phyloP scores from a whole-genome alignment of 2,888 invertebrate genomes.

The Erynnis tages region DNA sequence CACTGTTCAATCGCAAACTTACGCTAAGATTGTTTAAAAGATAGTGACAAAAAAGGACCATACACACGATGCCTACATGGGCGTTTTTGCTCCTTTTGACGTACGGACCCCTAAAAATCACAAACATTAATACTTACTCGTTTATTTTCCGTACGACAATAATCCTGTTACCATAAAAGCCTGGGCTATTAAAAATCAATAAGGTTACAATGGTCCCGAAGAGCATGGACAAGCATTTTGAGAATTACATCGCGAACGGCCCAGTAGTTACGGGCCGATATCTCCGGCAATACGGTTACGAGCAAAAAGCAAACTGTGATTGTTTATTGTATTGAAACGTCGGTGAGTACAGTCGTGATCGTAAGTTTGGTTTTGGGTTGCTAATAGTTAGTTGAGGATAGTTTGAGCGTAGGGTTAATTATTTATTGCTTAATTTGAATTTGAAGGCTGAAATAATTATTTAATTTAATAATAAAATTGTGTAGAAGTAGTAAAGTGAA shows the following conservation, averaged over 20 bases:
- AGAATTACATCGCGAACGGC: slow-evolving; percentile 39
- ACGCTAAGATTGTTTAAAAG: too few relatives aligned
- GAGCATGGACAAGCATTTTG: slow-evolving; percentile 30
- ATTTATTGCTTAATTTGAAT: too few relatives aligned
- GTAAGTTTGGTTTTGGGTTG: slow-evolving; percentile 35
- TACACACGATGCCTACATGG: too few relatives aligned
- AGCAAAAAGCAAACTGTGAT: slow-evolving; percentile 64
- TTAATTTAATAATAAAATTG: too few relatives aligned
- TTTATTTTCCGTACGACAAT: slow-evolving; percentile 31
- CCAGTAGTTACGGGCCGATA: slow-evolving; percentile 57
- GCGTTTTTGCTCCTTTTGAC: too few relatives aligned
- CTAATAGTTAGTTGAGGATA: neutral
- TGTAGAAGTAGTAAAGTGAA: too few relatives aligned
- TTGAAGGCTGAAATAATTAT: too few relatives aligned
- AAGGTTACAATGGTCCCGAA: slow-evolving; percentile 31
- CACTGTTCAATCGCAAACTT: too few relatives aligned
- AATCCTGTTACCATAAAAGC: slow-evolving; percentile 40
- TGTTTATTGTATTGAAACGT: slow-evolving; percentile 77
- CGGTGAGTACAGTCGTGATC: slow-evolving; percentile 48
- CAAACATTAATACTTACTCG: slow-evolving; percentile 7
- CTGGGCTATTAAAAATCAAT: slow-evolving; percentile 56
- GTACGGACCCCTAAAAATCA: neutral
- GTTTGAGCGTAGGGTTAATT: too few relatives aligned
- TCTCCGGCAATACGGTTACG: slow-evolving; percentile 47
- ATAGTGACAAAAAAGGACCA: too few relatives aligned